Base-by-base conservation (phyloP, 2,113 vertebrate genomes). In the Amphilophus citrinellus region DNA sequence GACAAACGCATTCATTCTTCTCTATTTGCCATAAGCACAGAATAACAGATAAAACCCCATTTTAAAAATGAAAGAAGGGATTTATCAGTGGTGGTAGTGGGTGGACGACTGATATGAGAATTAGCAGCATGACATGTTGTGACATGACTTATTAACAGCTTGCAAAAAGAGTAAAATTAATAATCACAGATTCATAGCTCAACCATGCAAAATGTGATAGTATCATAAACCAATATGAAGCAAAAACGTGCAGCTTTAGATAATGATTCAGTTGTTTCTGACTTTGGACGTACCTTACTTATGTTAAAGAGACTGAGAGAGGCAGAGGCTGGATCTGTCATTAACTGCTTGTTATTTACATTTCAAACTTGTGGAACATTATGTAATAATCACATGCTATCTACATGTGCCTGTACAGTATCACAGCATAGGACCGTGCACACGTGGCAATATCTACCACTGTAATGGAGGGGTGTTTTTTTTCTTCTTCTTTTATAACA, bases 71-170 rank as follows among this genome's bases (percentile, higher is more conserved):
- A 80, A 61, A 62, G 57, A 47, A 39, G 66, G 60, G 83, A 76
- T 83, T 89, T 81, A 88, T 90, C 50, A 77, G 63, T 81, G 39
- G 63, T 9, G 15, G 59, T 62, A 24, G 79, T 86, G 80, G 82
- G 83, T 89, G 83, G 80, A 84, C 56, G 57, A 66, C 59, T 86
- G 83, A 92, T 83, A 92, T 53, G 68, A 80, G 71, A 65, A 83
- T 90, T 82, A 82, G 73, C 85, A 79, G 77, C 73, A 50, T 59
- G 42, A 65, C 27, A 11, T 77, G 80, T 73, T 77, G 61, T 79
- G 82, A 84, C 80, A 76, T 35, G 32, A 35, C 32, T 35, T 35
- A 66, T 82, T 59, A 61, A 71, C 22, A 59, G 47, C 85, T 84
- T 87, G 61, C 57, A 83, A 84, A 84, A 18, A 53, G 62, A 14